These are phyloP conservation scores for Drosophila bocqueti DNA, from an alignment of 1,140 invertebrate genomes.

Conservation along the genomic window DNA sequence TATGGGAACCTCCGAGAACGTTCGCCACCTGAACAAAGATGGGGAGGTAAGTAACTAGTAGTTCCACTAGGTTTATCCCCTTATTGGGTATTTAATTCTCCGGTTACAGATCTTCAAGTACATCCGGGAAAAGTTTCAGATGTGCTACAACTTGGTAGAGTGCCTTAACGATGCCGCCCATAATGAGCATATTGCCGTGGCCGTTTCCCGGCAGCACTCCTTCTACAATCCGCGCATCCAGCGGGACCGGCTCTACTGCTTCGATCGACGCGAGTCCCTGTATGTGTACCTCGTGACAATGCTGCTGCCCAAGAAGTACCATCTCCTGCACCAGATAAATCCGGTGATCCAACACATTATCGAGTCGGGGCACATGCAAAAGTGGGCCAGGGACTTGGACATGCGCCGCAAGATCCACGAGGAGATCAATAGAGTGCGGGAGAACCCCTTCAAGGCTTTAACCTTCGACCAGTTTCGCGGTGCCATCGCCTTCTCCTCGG, in stretches of 20 bases:
- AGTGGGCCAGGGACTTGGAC: constrained; percentile 77
- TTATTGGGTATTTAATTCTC: background rate
- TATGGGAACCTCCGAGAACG: constrained; percentile 74
- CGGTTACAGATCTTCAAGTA: constrained; percentile 69
- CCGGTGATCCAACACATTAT: constrained; percentile 76
- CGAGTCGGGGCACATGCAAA: constrained; percentile 82
- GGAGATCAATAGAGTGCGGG: constrained; percentile 56
- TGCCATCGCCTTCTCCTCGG: constrained; percentile 55
- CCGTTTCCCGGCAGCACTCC: constrained; percentile 75
- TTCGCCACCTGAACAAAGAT: constrained; percentile 75
- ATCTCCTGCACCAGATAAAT: constrained; percentile 77
- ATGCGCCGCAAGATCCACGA: constrained; percentile 73
- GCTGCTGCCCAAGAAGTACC: constrained; percentile 78
- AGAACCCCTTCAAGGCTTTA: constrained; percentile 66
- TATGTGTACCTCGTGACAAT: constrained; percentile 77
- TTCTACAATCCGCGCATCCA: constrained; percentile 76
- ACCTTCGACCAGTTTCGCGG: constrained; percentile 65
- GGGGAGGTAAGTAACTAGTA: constrained; percentile 58
- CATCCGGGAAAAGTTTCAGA: constrained; percentile 77
- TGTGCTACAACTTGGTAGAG: constrained; percentile 79
- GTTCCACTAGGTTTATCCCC: background rate
- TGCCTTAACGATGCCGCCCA: constrained; percentile 70
- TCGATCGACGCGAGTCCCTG: constrained; percentile 73
- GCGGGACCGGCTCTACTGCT: constrained; percentile 67
- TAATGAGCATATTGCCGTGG: constrained; percentile 68